Evolutionary conservation across 2,888 invertebrate species (phyloP).

Genomic region (Spodoptera exigua): DNA sequence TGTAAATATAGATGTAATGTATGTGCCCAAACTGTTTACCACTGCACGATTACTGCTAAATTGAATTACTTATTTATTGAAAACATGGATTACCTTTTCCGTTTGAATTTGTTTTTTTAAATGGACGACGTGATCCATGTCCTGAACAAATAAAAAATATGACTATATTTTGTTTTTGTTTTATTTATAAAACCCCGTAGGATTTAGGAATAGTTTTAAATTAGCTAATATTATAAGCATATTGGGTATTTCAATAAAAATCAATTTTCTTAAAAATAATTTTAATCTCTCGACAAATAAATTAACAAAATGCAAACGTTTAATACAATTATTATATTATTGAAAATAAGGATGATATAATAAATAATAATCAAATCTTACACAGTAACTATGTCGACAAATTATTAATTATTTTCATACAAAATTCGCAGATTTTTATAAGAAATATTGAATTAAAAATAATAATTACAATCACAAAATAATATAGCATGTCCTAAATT

Average conservation of each 20-base stretch:
- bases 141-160: slow-evolving; percentile 71
- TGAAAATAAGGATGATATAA: slow-evolving; percentile 80
- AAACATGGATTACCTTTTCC: slow-evolving; percentile 86
- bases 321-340: slow-evolving; percentile 71
- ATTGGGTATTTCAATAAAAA: slow-evolving; percentile 51
- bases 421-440: slow-evolving; percentile 74
- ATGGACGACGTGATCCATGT: slow-evolving; percentile 87
- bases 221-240: background rate
- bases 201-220: too few species aligned
- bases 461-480: slow-evolving; percentile 71
- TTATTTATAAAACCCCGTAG: slow-evolving; percentile 57
- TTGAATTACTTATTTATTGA: slow-evolving; percentile 80
- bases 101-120: slow-evolving; percentile 80
- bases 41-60: slow-evolving; percentile 65
- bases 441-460: slow-evolving; percentile 60
- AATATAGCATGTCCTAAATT: slow-evolving; percentile 72
- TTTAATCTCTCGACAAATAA: slow-evolving; percentile 88
- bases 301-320: slow-evolving; percentile 84
- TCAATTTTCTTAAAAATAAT: slow-evolving; percentile 78
- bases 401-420: slow-evolving; percentile 73
- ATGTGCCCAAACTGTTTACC: slow-evolving; percentile 71
- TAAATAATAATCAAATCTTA: slow-evolving; percentile 78
- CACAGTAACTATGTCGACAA: slow-evolving; percentile 69
- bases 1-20: slow-evolving; percentile 81
- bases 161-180: slow-evolving; percentile 47